Evolutionary conservation across 2,888 invertebrate genomes (phyloP), one percentile per base, ranked within the genome.

Genomic region (Luperina nickerlii): DNA sequence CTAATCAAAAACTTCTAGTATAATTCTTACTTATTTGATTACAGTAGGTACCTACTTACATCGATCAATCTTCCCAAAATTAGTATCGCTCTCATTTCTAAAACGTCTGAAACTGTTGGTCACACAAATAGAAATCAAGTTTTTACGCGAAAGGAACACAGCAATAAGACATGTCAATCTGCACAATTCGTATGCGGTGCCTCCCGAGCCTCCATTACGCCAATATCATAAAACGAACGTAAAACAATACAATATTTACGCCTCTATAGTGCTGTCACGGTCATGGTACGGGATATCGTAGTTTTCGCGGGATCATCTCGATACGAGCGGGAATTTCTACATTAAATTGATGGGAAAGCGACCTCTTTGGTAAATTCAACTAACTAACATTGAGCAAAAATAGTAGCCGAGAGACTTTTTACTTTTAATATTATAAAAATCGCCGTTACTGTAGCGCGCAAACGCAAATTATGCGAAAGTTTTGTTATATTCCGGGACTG

Each of bases 181-280:
- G 80, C 57, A 83, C 86, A 86, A 90, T 92, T 91, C 85, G 89
- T 90, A 92, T 91, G 91, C 92, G 87, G 87, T 85, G 88, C 79
- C 87, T 89, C 79, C 82, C 81, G 87, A 79, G 88, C 80, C 79
- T 87, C 84, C 87, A 91, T 91, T 88, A 91, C 82, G 86, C 89
- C 90, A 89, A 91, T 91, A 90, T 89, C 91, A 92, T 92, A 93
- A 93, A 93, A 92, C 88, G 80, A 84, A 86, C 91, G 89, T 93
- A 92, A 93, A 92, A 91, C 86, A 91, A 89, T 88, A 89, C 88
- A 90, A 91, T 91, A 92, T 92, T 91, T 89, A 90, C 87, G 91
- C 88, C 81, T 89, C 89, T 83, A 82, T 90, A 91, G 90, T 89
- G 90, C 74, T 90, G 87, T 85, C 65, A 78, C 51, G 77, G 84